A percentile compares a stretch with the other conserved stretches of the same genome.
Evolutionary conservation across 2,797 vertebrate genomes (phyloP).

Genomic region (Brachyrhaphis roseni): DNA sequence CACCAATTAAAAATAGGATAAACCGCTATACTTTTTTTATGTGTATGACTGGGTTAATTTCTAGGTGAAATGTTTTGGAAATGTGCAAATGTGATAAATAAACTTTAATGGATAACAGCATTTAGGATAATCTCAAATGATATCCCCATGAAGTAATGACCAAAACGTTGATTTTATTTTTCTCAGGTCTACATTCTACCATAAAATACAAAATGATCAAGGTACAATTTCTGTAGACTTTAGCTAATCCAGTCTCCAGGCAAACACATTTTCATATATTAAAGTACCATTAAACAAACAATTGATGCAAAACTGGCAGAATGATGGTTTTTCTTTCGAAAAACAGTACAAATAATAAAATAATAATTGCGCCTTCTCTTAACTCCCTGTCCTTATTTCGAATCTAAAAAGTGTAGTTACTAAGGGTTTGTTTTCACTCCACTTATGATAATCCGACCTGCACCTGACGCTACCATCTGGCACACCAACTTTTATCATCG

Average conservation of each 20-base stretch:
- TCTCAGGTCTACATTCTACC: neutral
- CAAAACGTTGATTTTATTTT: neutral
- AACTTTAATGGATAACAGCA: neutral
- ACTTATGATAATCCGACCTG: neutral
- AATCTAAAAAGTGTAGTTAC: rapidly evolving
- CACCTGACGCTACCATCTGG: slow-evolving; percentile 61
- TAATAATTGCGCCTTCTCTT: no score
- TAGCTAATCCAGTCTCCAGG: neutral
- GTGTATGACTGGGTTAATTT: neutral
- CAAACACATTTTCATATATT: neutral
- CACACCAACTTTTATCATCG: slow-evolving; percentile 27
- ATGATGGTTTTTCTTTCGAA: neutral
- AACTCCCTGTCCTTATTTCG: rapidly evolving
- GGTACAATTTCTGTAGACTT: neutral
- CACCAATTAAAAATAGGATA: neutral
- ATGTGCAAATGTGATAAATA: neutral
- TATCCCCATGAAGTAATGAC: neutral
- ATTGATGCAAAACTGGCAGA: neutral
- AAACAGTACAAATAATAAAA: neutral
- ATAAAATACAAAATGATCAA: neutral
- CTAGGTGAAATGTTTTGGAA: neutral
- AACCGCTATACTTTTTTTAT: neutral
- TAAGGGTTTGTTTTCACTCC: neutral
- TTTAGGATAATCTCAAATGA: no score
- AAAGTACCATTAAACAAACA: neutral